Evolutionary conservation across 2,888 invertebrate genomes (phyloP), one percentile per base, ranked within the genome.

Genomic region (Zhengitettix transpicula): DNA sequence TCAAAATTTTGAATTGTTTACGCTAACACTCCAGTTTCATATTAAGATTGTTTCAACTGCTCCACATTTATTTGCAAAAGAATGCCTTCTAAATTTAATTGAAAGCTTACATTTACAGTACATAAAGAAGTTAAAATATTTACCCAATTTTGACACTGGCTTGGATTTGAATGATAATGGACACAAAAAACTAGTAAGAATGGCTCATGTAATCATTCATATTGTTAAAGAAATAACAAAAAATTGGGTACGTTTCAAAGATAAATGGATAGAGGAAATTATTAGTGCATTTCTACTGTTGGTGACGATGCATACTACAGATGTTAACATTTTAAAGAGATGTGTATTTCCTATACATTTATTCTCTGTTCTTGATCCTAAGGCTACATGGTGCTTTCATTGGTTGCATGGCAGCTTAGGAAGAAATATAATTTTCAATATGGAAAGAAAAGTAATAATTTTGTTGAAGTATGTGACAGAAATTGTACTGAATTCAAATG

Each of bases 311-410:
- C 60, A 61, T 41, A 52, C 47, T 41, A 44, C 40, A 41, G 57
- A 61, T 10, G 52, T 28, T 15, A 16, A 51, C 52, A 12, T 41
- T 56, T n/a, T 28, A 15, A 11, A 55, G 47, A 41, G 15, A 17
- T 17, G 51, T 57, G 9, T 61, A 10, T 58, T 55, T 16, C 64
- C 64, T 44, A 60, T 61, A 28, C 52, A 58, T 47, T 55, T 62
- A 16, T 28, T 64, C 9, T 40, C 62, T n/a, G 47, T 54, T 28
- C 16, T 64, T 11, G 64, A 64, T 56, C 62, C 64, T 16, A 55
- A 51, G 14, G 64, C 64, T 16, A 41, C 10, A 11, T 62, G 62
- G 62, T 62, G 56, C 41, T 44, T 17, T 3, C 44, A 54, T n/a
- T 58, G 59, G 60, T 55, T 64, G 15, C 60, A 64, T 58, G 52